Evolutionary conservation across 2,888 invertebrate genomes (phyloP), one percentile per base, ranked within the genome.

Genomic region (Drosophila kuntzei): DNA sequence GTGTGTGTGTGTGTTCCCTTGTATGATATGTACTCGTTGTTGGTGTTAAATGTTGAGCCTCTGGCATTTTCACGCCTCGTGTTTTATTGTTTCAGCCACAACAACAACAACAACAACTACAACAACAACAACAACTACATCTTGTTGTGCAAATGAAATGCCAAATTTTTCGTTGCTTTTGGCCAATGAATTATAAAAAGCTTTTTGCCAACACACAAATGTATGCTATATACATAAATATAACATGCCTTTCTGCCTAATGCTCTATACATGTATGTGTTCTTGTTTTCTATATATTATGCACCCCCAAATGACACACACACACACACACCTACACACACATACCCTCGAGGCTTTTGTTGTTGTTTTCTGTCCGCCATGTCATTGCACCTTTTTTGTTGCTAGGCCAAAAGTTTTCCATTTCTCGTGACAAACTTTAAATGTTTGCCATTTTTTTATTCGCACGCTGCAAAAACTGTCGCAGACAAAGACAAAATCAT

Each of bases 61-160:
- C 41, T 64, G 84, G 89, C 87, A 70, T 54, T 88, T 80, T 83
- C 74, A 76, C 87, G 80, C 86, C 86, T 76, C 58, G 44, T 68
- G 54, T 73, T 84, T 87, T 69, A 86, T 82, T 82, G 78, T 77
- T 59, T 60, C 47, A 60, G 41, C 39, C 37, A 36, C 62, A 64
- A 47, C 63, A 27, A n/a, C 14, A 39, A 11, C 20, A 53, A 41
- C 59, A 47, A 7, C 27, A 27, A 27, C 27, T 8, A 27, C 9
- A 27, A 18, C 25, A 60, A 43, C n/a, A 37, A 16, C 16, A 47
- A 14, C 73, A 44, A 20, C 27, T 20, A 22, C n/a, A 12, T 34
- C 37, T 55, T 53, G 44, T 37, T 53, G 29, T 34, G 60, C 59
- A 73, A 73, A 65, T 68, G 64, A 65, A 67, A 76, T 67, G 67